Conservation (phyloP, 37 sponge, comb jelly and placozoan species). For the Beroe ovata region DNA sequence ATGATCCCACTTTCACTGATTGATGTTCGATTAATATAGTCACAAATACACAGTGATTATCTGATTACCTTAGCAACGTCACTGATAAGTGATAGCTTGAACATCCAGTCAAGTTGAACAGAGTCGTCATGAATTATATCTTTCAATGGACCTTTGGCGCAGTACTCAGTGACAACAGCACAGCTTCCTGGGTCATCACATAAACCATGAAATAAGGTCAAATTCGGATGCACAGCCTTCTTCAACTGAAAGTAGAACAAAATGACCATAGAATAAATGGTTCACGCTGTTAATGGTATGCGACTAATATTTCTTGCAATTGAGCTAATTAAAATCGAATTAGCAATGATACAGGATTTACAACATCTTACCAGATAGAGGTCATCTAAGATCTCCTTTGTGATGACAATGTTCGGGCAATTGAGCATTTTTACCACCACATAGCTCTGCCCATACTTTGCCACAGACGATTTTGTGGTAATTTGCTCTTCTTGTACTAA, state of each 20-base stretch:
- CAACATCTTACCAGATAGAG: conserved; percentile 39
- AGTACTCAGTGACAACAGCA: conserved; percentile 41
- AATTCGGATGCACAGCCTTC: conserved; percentile 9
- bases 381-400: conserved; percentile 38
- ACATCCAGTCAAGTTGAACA: conserved; percentile 65
- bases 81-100: conserved; percentile 44
- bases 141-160: conserved; percentile 21
- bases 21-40: neutral
- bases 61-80: conserved; percentile 68
- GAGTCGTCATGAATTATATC: conserved; percentile 20
- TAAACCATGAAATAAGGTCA: neutral
- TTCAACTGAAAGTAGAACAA: conserved; percentile 23
- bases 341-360: neutral
- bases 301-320: too few relatives aligned
- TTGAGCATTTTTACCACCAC: conserved; percentile 6
- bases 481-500: neutral
- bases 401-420: neutral
- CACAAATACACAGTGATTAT: too few relatives aligned
- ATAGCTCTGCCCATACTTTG: conserved; percentile 10
- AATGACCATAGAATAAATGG: neutral
- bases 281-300: too few relatives aligned
- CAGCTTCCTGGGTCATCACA: conserved; percentile 55
- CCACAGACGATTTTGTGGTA: neutral
- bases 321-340: neutral
- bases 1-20: too few relatives aligned